Base-by-base conservation (phyloP, 2,113 vertebrate species). In the Lonchura striata region DNA sequence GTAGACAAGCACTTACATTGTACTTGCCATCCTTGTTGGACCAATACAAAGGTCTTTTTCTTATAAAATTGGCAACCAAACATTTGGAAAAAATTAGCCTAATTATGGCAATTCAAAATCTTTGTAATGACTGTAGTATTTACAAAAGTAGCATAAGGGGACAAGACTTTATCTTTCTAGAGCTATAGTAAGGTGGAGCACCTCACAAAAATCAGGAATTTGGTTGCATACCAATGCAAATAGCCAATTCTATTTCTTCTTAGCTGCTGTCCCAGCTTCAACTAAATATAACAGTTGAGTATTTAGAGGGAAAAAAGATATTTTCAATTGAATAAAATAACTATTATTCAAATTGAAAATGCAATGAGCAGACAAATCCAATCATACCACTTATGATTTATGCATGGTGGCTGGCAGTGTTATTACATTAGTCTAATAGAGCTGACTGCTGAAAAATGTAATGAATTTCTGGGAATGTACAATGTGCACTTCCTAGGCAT, bases 341-440 rank as follows among this genome's bases (percentile, higher is more conserved):
- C 50, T 89, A 35, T 92, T 94, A 82, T 72, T 94, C 81, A 86
- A 92, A 94, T 86, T 37, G 79, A 57, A 72, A 94, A 92, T 85
- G 56, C 82, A 71, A 11, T 47, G 85, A 95, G 70, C 72, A 89
- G 92, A 92, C 80, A 96, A 86, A 91, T 94, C 82, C 94, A 95
- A 82, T 95, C 94, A 94, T 83, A 88, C 49, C 23, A 39, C 80
- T 86, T 92, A 96, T 92, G 53, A 87, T 64, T 96, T 96, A 94
- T 86, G 79, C 88, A 86, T 90, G 68, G 71, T 82, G 74, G 49
- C 75, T 96, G 88, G 53, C 75, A 81, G 30, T 85, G 71, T 87
- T 92, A 87, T 82, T 95, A 53, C 70, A 89, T 93, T 96, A 94
- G 60, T 88, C 54, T 93, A 91, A 83, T 87, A 75, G 87, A 86